Evolutionary conservation across 2,888 invertebrate genomes (phyloP).

Genomic region (Epistrophe eligans): DNA sequence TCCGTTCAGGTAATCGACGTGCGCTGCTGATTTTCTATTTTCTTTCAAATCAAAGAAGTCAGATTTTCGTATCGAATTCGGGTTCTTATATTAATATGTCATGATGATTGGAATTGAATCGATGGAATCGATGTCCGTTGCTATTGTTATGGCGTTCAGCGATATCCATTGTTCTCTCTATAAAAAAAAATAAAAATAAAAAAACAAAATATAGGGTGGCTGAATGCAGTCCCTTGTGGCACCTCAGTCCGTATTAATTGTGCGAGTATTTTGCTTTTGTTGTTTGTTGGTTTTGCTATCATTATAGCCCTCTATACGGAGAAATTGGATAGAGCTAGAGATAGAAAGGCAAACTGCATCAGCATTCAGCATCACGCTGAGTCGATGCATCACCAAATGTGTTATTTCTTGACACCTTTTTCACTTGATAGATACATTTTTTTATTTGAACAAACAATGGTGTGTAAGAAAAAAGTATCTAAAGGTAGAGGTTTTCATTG

Average conservation of each 20-base stretch:
- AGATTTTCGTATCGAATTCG: constrained; percentile 25
- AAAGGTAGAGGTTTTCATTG: constrained; percentile 17
- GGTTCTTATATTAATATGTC: constrained; percentile 69
- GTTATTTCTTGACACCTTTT: constrained; percentile 73
- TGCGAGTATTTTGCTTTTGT: constrained; percentile 63
- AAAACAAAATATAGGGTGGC: constrained; percentile 47
- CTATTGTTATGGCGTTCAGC: constrained; percentile 75
- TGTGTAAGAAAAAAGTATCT: constrained; percentile 27
- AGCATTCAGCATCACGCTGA: constrained; percentile 50
- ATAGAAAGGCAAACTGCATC: constrained; percentile 32
- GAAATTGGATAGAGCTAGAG: constrained; percentile 25
- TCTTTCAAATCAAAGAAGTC: constrained; percentile 28
- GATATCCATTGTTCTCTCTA: constrained; percentile 50
- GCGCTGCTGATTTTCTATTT: constrained; percentile 34
- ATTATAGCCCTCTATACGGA: constrained; percentile 42
- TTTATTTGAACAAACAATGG: constrained; percentile 61
- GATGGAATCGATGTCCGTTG: constrained; percentile 65
- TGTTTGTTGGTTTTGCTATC: constrained; percentile 75
- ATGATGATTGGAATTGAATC: constrained; percentile 71
- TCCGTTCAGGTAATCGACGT: constrained; percentile 40
- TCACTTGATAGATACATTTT: constrained; percentile 68
- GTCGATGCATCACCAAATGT: constrained; percentile 70
- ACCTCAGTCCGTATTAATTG: constrained; percentile 70
- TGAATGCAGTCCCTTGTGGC: constrained; percentile 69
- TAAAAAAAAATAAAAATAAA: constrained; percentile 1